Percentiles rank a stretch among this genome's conserved stretches.
Evolutionary conservation across 2,888 invertebrate genomes (phyloP).

Genomic region (Acholoe squamosa): DNA sequence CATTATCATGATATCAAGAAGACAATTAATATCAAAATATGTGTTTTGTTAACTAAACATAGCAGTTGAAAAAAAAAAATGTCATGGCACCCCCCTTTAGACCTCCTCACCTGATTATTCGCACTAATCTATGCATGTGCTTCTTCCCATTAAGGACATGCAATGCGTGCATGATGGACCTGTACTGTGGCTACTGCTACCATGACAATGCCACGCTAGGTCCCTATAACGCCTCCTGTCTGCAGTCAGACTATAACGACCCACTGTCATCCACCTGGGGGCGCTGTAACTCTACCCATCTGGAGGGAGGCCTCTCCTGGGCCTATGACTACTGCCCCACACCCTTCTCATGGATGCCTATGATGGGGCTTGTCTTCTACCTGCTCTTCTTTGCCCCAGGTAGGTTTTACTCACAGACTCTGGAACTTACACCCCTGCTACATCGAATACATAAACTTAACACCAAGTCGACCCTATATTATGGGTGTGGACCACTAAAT

Average conservation of each 20-base stretch:
- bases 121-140: too few relatives aligned
- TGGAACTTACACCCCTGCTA: too few relatives aligned
- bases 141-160: conserved; percentile 81
- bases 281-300: conserved; percentile 76
- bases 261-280: conserved; percentile 78
- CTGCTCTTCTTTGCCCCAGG: conserved; percentile 84
- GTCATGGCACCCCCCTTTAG: too few relatives aligned
- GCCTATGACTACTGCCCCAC: conserved; percentile 84
- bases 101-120: too few relatives aligned
- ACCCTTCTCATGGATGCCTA: conserved; percentile 80
- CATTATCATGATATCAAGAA: too few relatives aligned
- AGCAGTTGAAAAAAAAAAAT: too few relatives aligned
- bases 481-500: too few relatives aligned
- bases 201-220: conserved; percentile 71
- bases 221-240: conserved; percentile 80
- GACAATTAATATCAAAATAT: too few relatives aligned
- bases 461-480: too few relatives aligned
- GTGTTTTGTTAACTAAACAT: too few relatives aligned
- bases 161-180: conserved; percentile 83
- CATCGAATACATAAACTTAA: too few relatives aligned
- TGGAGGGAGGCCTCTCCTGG: conserved; percentile 74
- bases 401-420: conserved; percentile 67
- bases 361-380: conserved; percentile 82
- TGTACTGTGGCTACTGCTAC: conserved; percentile 85
- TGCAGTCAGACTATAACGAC: conserved; percentile 78